phyloP scores from a whole-genome alignment of 2,888 invertebrate species.

The Geophilus truncorum region DNA sequence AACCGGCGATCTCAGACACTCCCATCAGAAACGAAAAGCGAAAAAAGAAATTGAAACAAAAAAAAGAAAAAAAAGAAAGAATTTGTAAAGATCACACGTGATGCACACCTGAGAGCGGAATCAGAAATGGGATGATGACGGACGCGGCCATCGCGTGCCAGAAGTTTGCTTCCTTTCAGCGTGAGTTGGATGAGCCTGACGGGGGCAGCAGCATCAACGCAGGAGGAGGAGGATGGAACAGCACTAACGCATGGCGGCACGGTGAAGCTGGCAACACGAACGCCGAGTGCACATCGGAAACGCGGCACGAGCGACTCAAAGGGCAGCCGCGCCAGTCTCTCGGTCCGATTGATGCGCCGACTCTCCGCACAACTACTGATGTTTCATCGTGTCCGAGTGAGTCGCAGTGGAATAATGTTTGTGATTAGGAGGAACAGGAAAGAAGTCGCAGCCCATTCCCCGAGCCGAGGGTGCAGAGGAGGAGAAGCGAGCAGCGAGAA shows the following conservation, averaged over 20 bases:
- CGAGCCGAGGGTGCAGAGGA: not conserved
- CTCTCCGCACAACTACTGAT: not conserved
- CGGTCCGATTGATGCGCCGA: not conserved
- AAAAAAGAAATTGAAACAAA: not conserved
- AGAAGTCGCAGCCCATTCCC: conserved; percentile 6
- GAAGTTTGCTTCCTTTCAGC: conserved; percentile 56
- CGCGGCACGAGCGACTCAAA: not conserved
- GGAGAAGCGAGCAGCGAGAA: not conserved
- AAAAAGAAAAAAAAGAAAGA: not conserved
- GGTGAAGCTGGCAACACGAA: conserved; percentile 9
- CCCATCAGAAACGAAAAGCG: not conserved
- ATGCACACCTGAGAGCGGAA: conserved; percentile 37
- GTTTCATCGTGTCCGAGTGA: conserved; percentile 21
- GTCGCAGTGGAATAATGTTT: conserved; percentile 25
- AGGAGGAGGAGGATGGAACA: conserved; percentile 21
- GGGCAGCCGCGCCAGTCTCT: not conserved
- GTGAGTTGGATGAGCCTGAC: conserved; percentile 4
- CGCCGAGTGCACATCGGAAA: not conserved
- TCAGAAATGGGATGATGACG: conserved; percentile 38
- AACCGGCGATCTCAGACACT: not conserved
- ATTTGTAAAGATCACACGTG: not conserved
- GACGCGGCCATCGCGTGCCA: conserved; percentile 37
- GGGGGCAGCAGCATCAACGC: conserved; percentile 1
- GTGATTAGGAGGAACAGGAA: conserved; percentile 24
- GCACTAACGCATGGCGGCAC: conserved; percentile 19